These are phyloP conservation scores for Rhineura floridana DNA, from an alignment of 2,113 vertebrate genomes.

Conservation along the genomic window DNA sequence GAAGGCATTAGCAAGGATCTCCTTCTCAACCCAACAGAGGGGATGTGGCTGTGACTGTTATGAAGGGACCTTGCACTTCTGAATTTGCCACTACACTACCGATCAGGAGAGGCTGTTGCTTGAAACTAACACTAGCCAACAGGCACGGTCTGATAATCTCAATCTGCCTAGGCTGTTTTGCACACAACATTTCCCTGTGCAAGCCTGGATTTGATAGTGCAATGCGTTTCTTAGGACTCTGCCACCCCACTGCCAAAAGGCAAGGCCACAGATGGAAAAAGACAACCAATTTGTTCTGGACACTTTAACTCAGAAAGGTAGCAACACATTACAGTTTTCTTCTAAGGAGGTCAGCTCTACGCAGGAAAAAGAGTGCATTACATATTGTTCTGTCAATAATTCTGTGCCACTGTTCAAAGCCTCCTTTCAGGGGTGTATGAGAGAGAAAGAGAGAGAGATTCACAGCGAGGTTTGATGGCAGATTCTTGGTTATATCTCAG, in stretches of 20 bases:
- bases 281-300: neutral
- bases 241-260: neutral
- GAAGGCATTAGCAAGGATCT: too few relatives aligned
- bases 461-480: neutral
- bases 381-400: neutral
- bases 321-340: neutral
- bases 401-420: too few relatives aligned
- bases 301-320: neutral
- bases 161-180: neutral
- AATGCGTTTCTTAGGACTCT: too few relatives aligned
- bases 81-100: too few relatives aligned
- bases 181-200: neutral
- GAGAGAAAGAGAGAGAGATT: neutral
- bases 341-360: neutral
- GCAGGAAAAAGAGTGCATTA: neutral
- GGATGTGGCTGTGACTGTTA: too few relatives aligned
- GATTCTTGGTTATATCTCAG: neutral
- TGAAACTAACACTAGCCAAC: neutral
- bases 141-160: neutral
- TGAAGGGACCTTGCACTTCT: too few relatives aligned
- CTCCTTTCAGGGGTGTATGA: too few relatives aligned
- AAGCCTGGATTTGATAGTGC: neutral
- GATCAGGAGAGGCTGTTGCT: neutral
- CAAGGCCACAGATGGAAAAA: neutral
- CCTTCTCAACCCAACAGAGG: too few relatives aligned